phyloP scores from a whole-genome alignment of 1,140 invertebrate genomes.

The Drosophila novamexicana region DNA sequence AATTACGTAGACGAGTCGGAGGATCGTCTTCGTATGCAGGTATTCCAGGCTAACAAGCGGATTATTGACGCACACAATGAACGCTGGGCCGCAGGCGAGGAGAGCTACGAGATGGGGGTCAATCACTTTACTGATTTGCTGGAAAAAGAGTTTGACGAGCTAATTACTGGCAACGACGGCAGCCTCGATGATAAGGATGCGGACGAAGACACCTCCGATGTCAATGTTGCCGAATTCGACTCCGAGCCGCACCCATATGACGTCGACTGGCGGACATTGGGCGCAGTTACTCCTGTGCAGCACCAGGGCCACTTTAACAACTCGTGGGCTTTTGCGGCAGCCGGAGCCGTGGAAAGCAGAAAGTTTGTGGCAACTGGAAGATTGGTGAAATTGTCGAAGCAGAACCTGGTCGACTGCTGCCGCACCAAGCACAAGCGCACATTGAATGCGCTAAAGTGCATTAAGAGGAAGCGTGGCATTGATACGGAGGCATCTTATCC shows the following conservation, averaged over 20 bases:
- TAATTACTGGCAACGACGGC: neutral
- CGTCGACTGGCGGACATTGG: conserved; percentile 8
- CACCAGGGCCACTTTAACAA: conserved; percentile 17
- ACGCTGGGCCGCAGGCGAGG: conserved; percentile 7
- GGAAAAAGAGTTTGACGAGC: neutral
- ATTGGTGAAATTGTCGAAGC: conserved; percentile 5
- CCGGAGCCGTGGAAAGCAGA: conserved; percentile 18
- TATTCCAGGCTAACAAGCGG: conserved; percentile 7
- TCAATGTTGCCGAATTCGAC: neutral
- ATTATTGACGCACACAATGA: conserved; percentile 16
- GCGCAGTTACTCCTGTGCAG: conserved; percentile 13
- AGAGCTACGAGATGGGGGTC: conserved; percentile 17
- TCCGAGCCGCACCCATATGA: no score
- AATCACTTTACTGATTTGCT: conserved; percentile 16
- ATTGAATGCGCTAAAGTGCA: neutral
- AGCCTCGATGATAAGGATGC: neutral
- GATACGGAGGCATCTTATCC: conserved; percentile 10
- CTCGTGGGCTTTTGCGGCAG: conserved; percentile 30
- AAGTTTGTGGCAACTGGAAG: neutral
- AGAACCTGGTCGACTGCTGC: conserved; percentile 26
- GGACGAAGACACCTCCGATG: neutral
- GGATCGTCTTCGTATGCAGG: neutral
- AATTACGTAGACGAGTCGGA: neutral
- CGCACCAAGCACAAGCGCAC: neutral
- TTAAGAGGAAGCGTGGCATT: conserved; percentile 13